Base-by-base conservation (phyloP, 2,888 invertebrate genomes). In the Idaea dimidiata region DNA sequence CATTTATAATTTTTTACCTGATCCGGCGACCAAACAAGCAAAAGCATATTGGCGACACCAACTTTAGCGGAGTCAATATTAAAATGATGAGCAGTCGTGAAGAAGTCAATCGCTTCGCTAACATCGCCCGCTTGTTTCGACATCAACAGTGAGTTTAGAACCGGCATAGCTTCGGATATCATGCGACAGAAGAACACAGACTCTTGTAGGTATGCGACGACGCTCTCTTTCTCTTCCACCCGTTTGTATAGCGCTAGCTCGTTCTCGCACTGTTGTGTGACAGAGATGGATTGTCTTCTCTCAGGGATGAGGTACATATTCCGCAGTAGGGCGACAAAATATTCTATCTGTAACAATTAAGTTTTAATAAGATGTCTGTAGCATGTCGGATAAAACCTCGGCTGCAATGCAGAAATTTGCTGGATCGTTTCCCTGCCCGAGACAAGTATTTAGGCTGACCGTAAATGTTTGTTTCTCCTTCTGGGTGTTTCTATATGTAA, bases 101-200 rank as follows among this genome's bases (percentile, higher is more conserved):
- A 96, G 81, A 98, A 97, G 65, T 97, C 95, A 31, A 99, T 96
- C 0, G 98, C 96, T 83, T 98, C 99, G 61, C 96, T 94, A 16
- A 97, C 96, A 82, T 98, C 98, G 0, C 96, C 94, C 5, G 95
- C 94, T 66, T 94, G 94, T 70, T 94, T 94, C 0, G 96, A 96
- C 82, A 95, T 94, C 14, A 98, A 89, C 77, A 98, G 87, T 17
- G 95, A 93, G 70, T 95, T 95, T 64, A 97, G 94, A n/a, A 95
- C 18, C 1, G 93, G 93, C 54, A 93, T 86, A 0, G 93, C 91
- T 59, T 90, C 90, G 0, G 90, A 84, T 2, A 92, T 73, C 83
- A 86, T 84, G 31, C 83, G 80, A 59, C 93, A 86, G 74, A 94
- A 94, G 64, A 93, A 86, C 6, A 94, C 92, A 0, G 93, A 93